These are phyloP conservation scores for Camelus bactrianus DNA, from an alignment of 2,113 vertebrate species.

Conservation along the genomic window DNA sequence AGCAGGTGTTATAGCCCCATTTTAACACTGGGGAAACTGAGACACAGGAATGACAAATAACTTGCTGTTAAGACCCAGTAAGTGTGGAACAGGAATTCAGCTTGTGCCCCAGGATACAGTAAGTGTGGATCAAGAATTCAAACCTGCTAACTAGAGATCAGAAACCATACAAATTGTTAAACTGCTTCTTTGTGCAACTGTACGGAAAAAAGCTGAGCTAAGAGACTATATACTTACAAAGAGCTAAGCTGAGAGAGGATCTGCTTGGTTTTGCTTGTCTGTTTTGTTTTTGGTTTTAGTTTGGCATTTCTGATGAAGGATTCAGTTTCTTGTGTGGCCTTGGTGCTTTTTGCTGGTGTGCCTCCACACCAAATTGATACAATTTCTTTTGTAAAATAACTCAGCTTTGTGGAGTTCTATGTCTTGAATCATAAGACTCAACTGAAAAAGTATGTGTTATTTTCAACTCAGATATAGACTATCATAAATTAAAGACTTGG, in stretches of 20 bases:
- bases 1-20: no score
- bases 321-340: neutral
- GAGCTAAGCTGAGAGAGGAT: neutral
- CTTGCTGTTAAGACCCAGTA: neutral
- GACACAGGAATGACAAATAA: neutral
- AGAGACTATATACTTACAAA: neutral
- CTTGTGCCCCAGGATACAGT: neutral
- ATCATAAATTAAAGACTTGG: conserved; percentile 15
- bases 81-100: neutral
- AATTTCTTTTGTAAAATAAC: neutral
- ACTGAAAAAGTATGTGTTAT: neutral
- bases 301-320: neutral
- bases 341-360: neutral
- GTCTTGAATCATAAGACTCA: neutral
- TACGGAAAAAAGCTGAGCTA: neutral
- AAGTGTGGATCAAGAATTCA: neutral
- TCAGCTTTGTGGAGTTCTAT: neutral
- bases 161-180: neutral
- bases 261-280: neutral
- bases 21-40: neutral
- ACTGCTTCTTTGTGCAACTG: neutral
- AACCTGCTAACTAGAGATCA: neutral
- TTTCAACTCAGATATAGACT: neutral
- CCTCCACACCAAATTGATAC: neutral
- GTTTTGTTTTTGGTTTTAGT: neutral